A percentile compares a stretch with the other conserved stretches of the same genome.
Evolutionary conservation across 2,888 invertebrate genomes (phyloP).

Genomic region (Hecatera dysodea): DNA sequence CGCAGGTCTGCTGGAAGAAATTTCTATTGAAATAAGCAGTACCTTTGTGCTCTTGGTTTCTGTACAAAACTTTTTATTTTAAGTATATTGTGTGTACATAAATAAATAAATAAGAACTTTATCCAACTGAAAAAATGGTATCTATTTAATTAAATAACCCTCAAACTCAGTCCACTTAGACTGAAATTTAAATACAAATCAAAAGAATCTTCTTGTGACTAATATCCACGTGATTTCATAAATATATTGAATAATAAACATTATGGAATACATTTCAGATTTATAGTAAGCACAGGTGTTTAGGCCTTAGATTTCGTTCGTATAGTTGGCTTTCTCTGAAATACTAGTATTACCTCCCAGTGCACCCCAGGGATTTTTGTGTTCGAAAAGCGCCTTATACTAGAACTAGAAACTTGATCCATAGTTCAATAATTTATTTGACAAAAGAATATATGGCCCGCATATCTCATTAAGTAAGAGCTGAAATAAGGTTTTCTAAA

Average conservation of each 20-base stretch:
- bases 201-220: neutral
- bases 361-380: constrained; percentile 21
- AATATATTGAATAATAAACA: neutral
- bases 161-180: no score
- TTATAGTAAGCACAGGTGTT: neutral
- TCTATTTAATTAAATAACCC: no score
- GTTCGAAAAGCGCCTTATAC: constrained; percentile 9
- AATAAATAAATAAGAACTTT: no score
- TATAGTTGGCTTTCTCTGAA: constrained; percentile 11
- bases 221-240: neutral
- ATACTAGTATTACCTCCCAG: constrained; percentile 5
- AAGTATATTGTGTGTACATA: no score
- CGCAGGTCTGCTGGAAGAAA: no score
- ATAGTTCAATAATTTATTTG: neutral
- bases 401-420: constrained; percentile 1
- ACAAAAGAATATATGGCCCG: neutral
- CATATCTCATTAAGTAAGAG: neutral
- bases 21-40: no score
- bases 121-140: neutral
- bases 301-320: neutral
- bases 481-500: neutral
- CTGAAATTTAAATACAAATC: neutral
- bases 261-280: neutral
- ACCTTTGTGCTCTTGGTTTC: no score
- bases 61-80: no score